Base-by-base conservation (phyloP, 2,888 invertebrate species). In the Acanthococcus lagerstroemiae region DNA sequence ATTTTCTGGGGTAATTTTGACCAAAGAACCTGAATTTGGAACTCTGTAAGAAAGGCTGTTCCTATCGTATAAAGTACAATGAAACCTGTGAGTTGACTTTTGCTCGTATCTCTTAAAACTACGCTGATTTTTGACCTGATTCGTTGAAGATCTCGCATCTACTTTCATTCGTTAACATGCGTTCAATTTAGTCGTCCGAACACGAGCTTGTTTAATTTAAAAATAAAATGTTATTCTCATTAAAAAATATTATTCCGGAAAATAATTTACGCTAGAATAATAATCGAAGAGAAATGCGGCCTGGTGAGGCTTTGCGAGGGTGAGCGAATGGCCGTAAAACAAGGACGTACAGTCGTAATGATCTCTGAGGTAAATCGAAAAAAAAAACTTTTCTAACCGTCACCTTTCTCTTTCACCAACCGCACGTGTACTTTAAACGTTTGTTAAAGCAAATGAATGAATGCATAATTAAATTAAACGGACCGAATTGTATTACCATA, bases 361-460 rank as follows among this genome's bases (percentile, higher is more conserved):
- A 15, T n/a, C n/a, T n/a, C n/a, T n/a, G n/a, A n/a, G n/a, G n/a
- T n/a, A n/a, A n/a, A n/a, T n/a, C n/a, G n/a, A n/a, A n/a, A n/a
- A 37, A 3, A 9, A n/a, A 15, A 37, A 9, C 37, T 37, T 37
- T 37, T 37, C 37, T 37, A 37, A n/a, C 3, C n/a, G 37, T 37
- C 37, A n/a, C 12, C 37, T 37, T 37, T n/a, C 12, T 15, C n/a
- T n/a, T n/a, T n/a, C n/a, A 9, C 37, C 37, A 15, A n/a, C 37
- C 52, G 22, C 52, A 52, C 52, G 19, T 52, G 19, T 37, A 22
- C 6, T 22, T 22, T 9, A 52, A 52, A 52, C 52, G 52, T 52
- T 52, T 52, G 52, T 52, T 52, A 26, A 55, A n/a, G 22, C 44
- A 57, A 57, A 57, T 57, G 57, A 57, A 57, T 57, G 57, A 57